A percentile compares a stretch with the other conserved stretches of the same genome.
phyloP scores from a whole-genome alignment of 64 coral and sea anemone species.

The Actinia equina region DNA sequence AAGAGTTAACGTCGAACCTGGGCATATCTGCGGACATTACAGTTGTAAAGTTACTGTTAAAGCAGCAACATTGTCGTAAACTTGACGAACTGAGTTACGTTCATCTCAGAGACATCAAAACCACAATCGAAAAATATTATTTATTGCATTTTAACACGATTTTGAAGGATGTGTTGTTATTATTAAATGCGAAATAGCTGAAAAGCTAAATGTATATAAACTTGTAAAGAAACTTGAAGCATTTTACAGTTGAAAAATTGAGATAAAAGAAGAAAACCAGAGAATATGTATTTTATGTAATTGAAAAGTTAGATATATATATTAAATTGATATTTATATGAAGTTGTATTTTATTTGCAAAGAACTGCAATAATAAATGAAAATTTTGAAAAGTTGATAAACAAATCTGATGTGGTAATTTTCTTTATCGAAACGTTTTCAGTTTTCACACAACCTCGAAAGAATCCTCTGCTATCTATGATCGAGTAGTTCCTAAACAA shows the following conservation, averaged over 20 bases:
- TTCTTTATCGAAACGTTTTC: not conserved
- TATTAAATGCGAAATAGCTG: not conserved
- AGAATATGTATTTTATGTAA: slow-evolving; percentile 21
- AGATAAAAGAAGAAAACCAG: slow-evolving; percentile 10
- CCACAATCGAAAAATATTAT: not conserved
- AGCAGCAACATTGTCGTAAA: not conserved
- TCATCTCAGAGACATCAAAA: not conserved
- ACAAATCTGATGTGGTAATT: not conserved
- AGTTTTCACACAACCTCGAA: too few species aligned
- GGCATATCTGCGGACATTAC: too few species aligned
- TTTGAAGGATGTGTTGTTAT: not conserved
- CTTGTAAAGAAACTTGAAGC: not conserved
- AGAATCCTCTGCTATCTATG: too few species aligned
- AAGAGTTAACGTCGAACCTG: not conserved
- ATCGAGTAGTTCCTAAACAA: not conserved
- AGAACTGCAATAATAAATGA: slow-evolving; percentile 3
- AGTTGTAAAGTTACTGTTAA: not conserved
- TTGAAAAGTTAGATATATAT: slow-evolving; percentile 14
- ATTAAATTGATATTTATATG: slow-evolving; percentile 29
- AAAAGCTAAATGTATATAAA: not conserved
- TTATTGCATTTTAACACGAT: not conserved
- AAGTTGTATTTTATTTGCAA: slow-evolving; percentile 25
- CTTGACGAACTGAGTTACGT: not conserved
- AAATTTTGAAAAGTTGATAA: not conserved
- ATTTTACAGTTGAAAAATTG: not conserved